Evolutionary conservation across 2,888 invertebrate genomes (phyloP).

Genomic region (Emmelina monodactyla): DNA sequence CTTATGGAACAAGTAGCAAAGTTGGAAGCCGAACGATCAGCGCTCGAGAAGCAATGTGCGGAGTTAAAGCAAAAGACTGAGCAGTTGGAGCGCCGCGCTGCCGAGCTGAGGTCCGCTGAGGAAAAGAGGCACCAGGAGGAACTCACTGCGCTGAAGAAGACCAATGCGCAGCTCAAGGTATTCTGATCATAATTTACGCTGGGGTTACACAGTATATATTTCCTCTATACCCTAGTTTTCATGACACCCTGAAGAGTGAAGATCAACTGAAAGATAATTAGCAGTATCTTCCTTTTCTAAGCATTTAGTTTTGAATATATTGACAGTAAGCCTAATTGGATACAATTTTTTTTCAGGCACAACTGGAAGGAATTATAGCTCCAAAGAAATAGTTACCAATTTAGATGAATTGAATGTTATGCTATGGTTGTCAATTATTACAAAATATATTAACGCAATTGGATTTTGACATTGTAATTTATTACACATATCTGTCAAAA

Average conservation of each 20-base stretch:
- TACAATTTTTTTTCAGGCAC: constrained; percentile 74
- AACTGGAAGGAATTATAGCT: constrained; percentile 93
- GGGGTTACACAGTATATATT: too few species aligned
- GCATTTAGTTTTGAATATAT: constrained; percentile 9
- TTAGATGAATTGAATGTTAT: too few species aligned
- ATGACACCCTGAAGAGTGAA: too few species aligned
- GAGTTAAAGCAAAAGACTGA: constrained; percentile 72
- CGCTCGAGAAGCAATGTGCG: constrained; percentile 68
- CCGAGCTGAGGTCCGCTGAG: constrained; percentile 86
- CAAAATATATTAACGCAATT: too few species aligned
- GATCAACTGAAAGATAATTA: too few species aligned
- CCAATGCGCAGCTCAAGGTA: constrained; percentile 92
- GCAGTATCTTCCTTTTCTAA: constrained; percentile 5
- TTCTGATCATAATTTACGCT: too few species aligned
- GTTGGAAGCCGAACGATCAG: constrained; percentile 71
- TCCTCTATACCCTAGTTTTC: too few species aligned
- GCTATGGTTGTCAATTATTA: too few species aligned
- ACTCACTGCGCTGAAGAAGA: constrained; percentile 89
- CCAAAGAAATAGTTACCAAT: constrained; percentile 79
- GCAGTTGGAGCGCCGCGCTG: constrained; percentile 81
- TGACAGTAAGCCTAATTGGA: too few species aligned
- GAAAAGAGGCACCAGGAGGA: constrained; percentile 94
- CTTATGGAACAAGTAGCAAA: constrained; percentile 77
- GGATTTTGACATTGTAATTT: too few species aligned
- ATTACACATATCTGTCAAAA: too few species aligned